phyloP scores from a whole-genome alignment of 2,888 invertebrate genomes.

The Leptopilina myrica region DNA sequence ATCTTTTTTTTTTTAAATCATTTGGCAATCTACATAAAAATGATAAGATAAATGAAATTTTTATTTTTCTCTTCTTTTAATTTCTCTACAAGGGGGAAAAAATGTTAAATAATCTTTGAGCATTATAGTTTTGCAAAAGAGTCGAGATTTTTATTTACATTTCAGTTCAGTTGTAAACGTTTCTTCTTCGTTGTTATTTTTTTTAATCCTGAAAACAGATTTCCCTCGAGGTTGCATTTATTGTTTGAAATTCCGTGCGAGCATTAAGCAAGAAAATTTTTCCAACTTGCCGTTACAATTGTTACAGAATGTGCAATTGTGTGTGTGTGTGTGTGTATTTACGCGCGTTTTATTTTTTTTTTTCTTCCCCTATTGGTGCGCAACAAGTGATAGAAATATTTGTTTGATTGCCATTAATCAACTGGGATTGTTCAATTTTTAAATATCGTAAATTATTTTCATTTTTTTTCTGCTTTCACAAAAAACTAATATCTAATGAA shows the following conservation, averaged over 20 bases:
- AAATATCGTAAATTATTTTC: too few species aligned
- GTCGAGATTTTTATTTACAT: neutral
- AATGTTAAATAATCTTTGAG: neutral
- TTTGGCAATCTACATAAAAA: too few species aligned
- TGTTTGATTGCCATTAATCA: neutral
- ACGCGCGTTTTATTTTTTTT: neutral
- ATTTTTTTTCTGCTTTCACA: too few species aligned
- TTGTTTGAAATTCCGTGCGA: conserved; percentile 21
- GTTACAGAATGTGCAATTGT: neutral
- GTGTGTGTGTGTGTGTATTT: too few species aligned
- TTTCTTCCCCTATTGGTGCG: neutral
- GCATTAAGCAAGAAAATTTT: conserved; percentile 14
- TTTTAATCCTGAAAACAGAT: conserved; percentile 23
- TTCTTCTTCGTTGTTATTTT: neutral
- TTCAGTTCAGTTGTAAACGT: neutral
- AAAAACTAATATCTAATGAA: too few species aligned
- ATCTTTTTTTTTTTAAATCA: too few species aligned
- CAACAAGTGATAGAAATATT: conserved; percentile 35
- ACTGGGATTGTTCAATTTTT: neutral
- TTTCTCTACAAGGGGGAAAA: neutral
- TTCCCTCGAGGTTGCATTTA: conserved; percentile 17
- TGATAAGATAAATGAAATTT: neutral
- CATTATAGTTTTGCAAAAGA: conserved; percentile 15
- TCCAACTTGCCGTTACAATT: neutral
- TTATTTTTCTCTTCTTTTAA: neutral